phyloP scores from a whole-genome alignment of 1,140 invertebrate species.

The Colletes gigas region DNA sequence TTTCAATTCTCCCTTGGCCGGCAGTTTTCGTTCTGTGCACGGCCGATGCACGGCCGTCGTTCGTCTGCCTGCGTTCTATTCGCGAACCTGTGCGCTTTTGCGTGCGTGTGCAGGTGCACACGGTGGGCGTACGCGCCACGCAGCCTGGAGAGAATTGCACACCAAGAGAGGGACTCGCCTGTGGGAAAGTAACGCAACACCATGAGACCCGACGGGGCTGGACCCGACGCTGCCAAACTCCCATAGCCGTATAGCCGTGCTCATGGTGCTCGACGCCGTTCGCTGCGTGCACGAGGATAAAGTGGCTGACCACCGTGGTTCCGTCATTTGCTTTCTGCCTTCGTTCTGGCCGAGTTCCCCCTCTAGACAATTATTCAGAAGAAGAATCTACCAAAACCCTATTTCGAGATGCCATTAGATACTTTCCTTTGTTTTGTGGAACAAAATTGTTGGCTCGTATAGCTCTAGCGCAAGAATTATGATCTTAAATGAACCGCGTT shows the following conservation, averaged over 20 bases:
- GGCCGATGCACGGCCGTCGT: too few relatives aligned
- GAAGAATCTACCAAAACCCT: too few relatives aligned
- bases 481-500: too few relatives aligned
- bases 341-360: constrained; percentile 17
- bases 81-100: neutral
- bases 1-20: neutral
- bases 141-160: constrained; percentile 57
- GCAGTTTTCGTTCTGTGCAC: too few relatives aligned
- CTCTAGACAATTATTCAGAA: too few relatives aligned
- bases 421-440: too few relatives aligned
- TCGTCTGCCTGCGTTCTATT: neutral
- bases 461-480: too few relatives aligned
- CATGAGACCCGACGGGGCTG: constrained; percentile 74
- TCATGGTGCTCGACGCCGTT: constrained; percentile 40
- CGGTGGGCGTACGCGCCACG: constrained; percentile 56
- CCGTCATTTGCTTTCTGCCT: constrained; percentile 57
- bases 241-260: constrained; percentile 55
- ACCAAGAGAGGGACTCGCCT: constrained; percentile 60
- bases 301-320: constrained; percentile 70
- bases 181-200: constrained; percentile 80
- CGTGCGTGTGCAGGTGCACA: constrained; percentile 58
- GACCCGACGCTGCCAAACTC: constrained; percentile 77
- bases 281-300: constrained; percentile 45
- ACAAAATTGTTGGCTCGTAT: too few relatives aligned
- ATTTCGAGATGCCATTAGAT: too few relatives aligned